phyloP scores from a whole-genome alignment of 2,797 vertebrate species.

The Simalia tracyae region DNA sequence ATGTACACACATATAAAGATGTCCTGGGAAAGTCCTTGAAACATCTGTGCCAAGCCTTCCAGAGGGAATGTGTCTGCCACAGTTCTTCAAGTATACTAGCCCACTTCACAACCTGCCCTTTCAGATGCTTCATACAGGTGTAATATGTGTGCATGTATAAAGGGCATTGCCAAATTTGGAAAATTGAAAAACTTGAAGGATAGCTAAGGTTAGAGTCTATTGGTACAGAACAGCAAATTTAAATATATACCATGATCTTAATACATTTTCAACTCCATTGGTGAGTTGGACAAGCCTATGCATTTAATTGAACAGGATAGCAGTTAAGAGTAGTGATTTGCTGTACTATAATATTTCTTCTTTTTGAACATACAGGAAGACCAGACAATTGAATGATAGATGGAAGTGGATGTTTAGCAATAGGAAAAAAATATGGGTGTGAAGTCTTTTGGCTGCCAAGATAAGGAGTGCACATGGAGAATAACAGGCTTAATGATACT shows the following conservation, averaged over 20 bases:
- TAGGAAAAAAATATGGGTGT: background rate
- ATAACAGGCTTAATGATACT: background rate
- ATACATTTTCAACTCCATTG: background rate
- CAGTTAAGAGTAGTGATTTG: background rate
- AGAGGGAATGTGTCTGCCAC: background rate
- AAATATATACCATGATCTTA: background rate
- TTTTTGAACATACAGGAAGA: background rate
- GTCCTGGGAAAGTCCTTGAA: background rate
- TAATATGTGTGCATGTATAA: background rate
- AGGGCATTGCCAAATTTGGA: background rate
- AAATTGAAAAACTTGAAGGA: background rate
- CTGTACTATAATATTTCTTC: background rate
- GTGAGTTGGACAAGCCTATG: background rate
- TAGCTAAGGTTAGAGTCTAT: background rate
- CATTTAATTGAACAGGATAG: background rate
- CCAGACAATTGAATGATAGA: background rate
- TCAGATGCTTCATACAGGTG: background rate
- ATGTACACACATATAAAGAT: background rate
- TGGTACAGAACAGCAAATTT: background rate
- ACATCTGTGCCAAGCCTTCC: background rate
- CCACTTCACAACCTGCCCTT: background rate
- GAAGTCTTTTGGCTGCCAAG: background rate
- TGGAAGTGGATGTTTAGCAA: background rate
- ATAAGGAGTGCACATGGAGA: no score
- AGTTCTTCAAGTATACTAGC: background rate